Percentiles rank a stretch among this genome's conserved stretches.
Evolutionary conservation across 2,113 vertebrate genomes (phyloP).

Genomic region (Todiramphus saurophagus): DNA sequence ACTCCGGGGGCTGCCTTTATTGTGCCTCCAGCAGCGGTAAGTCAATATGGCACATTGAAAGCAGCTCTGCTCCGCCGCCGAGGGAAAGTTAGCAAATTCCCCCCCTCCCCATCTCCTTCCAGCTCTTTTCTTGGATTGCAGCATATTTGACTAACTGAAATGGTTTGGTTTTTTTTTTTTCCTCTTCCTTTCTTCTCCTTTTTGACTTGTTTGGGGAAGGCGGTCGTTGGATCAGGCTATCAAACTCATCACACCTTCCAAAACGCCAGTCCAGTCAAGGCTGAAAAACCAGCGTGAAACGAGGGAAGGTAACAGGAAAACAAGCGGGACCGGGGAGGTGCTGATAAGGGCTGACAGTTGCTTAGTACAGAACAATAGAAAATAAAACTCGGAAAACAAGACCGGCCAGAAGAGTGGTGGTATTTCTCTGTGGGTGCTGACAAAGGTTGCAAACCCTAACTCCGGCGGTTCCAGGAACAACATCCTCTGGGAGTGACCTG

Average conservation of each 20-base stretch:
- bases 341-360: constrained; percentile 40
- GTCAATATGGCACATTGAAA: constrained; percentile 58
- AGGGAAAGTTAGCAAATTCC: constrained; percentile 67
- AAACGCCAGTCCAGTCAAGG: not conserved
- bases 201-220: not conserved
- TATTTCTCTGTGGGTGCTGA: not conserved
- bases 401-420: not conserved
- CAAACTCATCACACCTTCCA: not conserved
- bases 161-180: fast-evolving
- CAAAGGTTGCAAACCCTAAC: not conserved
- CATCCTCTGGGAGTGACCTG: not conserved
- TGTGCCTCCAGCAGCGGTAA: constrained; percentile 51
- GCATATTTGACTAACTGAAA: constrained; percentile 30
- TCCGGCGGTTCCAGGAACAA: not conserved
- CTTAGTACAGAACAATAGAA: constrained; percentile 28
- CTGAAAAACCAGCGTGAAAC: not conserved
- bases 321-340: not conserved
- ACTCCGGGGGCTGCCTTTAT: constrained; percentile 51
- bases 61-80: not conserved
- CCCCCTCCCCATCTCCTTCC: not conserved
- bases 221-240: not conserved
- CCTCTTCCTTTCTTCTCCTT: not conserved
- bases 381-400: constrained; percentile 9
- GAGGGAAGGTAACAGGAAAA: constrained; percentile 43
- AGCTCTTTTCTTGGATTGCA: not conserved